Evolutionary conservation across 1,140 invertebrate genomes (phyloP).

Genomic region (Portunus trituberculatus): DNA sequence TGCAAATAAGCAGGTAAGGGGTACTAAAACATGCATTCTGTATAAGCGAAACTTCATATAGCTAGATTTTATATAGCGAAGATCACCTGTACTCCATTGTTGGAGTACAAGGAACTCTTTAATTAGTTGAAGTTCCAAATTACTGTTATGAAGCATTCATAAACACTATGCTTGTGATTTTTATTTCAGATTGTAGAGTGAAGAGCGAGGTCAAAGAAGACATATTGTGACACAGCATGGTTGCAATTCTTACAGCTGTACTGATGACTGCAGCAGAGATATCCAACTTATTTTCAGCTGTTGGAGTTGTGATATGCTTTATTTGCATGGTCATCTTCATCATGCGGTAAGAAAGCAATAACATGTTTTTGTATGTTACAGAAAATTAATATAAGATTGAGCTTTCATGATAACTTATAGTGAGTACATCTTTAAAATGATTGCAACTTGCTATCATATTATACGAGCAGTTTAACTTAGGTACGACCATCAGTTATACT

Average conservation of each 20-base stretch:
- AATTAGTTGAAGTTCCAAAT: no score
- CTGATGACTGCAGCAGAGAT: constrained; percentile 86
- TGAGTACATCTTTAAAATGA: background rate
- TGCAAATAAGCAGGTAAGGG: no score
- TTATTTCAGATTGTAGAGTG: background rate
- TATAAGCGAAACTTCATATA: no score
- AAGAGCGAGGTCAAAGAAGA: background rate
- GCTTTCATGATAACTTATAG: background rate
- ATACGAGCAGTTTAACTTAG: background rate
- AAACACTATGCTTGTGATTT: background rate
- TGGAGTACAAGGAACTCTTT: no score
- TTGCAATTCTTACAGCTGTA: constrained; percentile 83
- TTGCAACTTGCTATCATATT: background rate
- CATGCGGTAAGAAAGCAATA: constrained; percentile 82
- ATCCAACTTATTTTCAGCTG: constrained; percentile 87
- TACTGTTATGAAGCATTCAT: no score
- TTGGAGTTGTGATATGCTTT: constrained; percentile 85
- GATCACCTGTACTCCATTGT: no score
- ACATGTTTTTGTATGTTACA: background rate
- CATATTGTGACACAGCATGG: constrained; percentile 59
- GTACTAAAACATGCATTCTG: no score
- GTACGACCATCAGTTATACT: background rate
- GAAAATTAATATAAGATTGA: background rate
- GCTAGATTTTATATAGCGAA: no score
- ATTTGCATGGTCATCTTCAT: constrained; percentile 84